Conservation (phyloP, 2,113 vertebrate species). For the Prunella himalayana region DNA sequence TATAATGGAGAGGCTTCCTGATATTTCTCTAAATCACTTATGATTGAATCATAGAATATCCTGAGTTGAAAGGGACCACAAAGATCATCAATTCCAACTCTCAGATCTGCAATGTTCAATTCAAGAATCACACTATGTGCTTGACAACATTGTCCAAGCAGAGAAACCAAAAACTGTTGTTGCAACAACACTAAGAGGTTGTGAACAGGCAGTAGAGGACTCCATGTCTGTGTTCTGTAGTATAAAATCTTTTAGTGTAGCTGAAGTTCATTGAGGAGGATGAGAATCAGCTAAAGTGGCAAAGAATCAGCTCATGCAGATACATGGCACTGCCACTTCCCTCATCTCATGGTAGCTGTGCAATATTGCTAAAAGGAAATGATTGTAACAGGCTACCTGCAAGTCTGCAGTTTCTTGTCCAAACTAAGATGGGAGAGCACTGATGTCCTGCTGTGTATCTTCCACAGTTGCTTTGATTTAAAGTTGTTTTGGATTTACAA, state of each 20-base stretch:
- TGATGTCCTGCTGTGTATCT: background rate
- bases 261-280: background rate
- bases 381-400: background rate
- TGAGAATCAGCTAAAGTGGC: background rate
- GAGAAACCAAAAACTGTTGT: background rate
- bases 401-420: background rate
- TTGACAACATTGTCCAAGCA: background rate
- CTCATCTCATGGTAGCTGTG: background rate
- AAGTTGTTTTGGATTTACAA: background rate
- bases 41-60: background rate
- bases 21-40: background rate
- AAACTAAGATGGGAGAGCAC: background rate
- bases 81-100: background rate
- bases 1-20: background rate
- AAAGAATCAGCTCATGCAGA: background rate
- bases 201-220: background rate
- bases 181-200: background rate
- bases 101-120: background rate
- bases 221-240: fast-evolving
- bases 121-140: background rate
- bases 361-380: background rate
- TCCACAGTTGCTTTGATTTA: background rate
- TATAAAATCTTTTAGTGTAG: background rate
- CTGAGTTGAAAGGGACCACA: background rate
- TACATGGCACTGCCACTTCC: background rate